Base-by-base conservation (phyloP, 1,140 invertebrate genomes). In the Anastatus disparis region DNA sequence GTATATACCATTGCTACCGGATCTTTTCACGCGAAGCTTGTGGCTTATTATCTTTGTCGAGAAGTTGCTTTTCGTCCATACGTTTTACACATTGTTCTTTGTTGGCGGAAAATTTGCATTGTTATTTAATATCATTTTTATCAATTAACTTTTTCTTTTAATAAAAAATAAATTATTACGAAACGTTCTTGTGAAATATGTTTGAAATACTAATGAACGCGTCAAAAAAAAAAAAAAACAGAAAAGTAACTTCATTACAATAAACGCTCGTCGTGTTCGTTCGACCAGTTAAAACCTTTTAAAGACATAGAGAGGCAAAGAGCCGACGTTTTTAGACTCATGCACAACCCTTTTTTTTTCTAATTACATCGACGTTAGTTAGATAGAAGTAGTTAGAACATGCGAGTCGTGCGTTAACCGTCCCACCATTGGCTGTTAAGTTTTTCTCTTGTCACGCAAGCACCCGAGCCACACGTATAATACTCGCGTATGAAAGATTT, bases 371-470 rank as follows among this genome's bases (percentile, higher is more conserved):
- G 26, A 24, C 3, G 29, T n/a, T 10, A 31, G 53, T 22, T 24
- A 24, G 48, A 10, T 22, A 13, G 58, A 4, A 8, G 3, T 1
- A 27, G 26, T 27, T 8, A 20, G 24, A 48, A 46, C 59, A 44
- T 40, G 59, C 35, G 35, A 50, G 42, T 46, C 40, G 27, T 31
- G 15, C 59, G 27, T 63, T 63, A 63, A 46, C 17, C 44, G 44
- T 48, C 63, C 24, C 38, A 20, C n/a, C 63, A n/a, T 42, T 48
- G 46, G n/a, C n/a, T 31, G 50, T 13, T n/a, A n/a, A 9, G 22
- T 63, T n/a, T n/a, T 63, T 63, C n/a, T n/a, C 44, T 50, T 10
- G 46, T 72, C 38, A 40, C 64, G 48, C 64, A 42, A 66, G 50
- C 29, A n/a, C 35, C 44, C 53, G 52, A n/a, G n/a, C n/a, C n/a